Base-by-base conservation (phyloP, 2,797 vertebrate genomes). In the Acropternis orthonyx region DNA sequence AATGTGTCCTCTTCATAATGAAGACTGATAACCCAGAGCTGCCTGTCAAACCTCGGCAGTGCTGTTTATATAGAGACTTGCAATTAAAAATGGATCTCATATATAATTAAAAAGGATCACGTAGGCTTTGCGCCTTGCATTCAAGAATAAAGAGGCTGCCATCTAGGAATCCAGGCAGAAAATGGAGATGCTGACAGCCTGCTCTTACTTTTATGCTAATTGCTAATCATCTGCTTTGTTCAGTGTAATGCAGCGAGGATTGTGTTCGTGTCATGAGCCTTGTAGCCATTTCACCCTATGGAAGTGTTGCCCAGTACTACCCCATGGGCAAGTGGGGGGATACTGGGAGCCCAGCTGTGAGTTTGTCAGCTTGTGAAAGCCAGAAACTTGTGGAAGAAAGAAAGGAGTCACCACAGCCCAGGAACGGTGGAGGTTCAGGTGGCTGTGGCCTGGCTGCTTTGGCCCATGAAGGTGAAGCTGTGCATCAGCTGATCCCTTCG, bases 21-120 rank as follows among this genome's bases (percentile, higher is more conserved):
- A 95, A 97, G 95, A 96, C 95, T 95, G 95, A 96, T 97, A 96
- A 96, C 95, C 95, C 88, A 92, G 92, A 95, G 91, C 94, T 96
- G 96, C 93, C 93, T 93, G 93, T 97, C 96, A 95, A 87, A 93
- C 90, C 95, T 93, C 77, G 0, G 96, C 91, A 96, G 96, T 85
- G 94, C 94, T 94, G 95, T 95, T 97, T 95, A 95, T 95, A 95
- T 92, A 94, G 92, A 96, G 77, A 61, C 88, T 88, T 85, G 91
- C 95, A 97, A 96, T 96, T 97, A 98, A 98, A 98, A 98, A 94
- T 97, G 97, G 97, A 96, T 97, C 97, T 96, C 95, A 72, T 92
- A 91, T 98, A 97, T 97, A 98, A 97, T 97, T 98, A 98, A 97
- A 96, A 80, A 85, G 96, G 96, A 96, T 97, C 93, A 95, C 82